phyloP scores from a whole-genome alignment of 2,797 vertebrate species.

The Protonibea diacanthus region DNA sequence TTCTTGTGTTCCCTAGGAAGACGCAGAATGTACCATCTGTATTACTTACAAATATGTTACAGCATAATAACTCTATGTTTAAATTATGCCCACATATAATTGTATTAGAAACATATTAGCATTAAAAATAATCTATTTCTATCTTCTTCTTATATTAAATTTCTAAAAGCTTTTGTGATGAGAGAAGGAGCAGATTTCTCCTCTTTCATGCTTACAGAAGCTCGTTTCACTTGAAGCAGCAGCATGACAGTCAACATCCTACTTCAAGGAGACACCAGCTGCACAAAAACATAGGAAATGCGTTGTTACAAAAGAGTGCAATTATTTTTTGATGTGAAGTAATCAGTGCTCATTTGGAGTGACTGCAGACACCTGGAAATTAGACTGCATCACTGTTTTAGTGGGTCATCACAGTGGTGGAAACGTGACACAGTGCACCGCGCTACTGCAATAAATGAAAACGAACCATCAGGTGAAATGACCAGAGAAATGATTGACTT shows the following conservation, averaged over 20 bases:
- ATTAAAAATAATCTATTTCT: background rate
- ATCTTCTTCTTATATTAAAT: background rate
- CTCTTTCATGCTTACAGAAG: background rate
- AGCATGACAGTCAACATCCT: conserved; percentile 2
- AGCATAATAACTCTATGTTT: background rate
- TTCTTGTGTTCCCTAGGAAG: background rate
- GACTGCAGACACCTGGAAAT: conserved; percentile 25
- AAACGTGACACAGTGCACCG: background rate
- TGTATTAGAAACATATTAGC: background rate
- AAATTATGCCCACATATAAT: background rate
- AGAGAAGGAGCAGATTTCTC: conserved; percentile 8
- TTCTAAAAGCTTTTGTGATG: conserved; percentile 3
- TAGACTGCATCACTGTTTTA: conserved; percentile 13
- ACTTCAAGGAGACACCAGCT: conserved; percentile 19
- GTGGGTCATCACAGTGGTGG: conserved; percentile 32
- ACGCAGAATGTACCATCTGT: background rate
- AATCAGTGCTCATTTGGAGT: conserved; percentile 14
- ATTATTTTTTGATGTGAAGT: background rate
- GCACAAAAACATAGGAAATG: background rate
- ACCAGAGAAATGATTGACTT: background rate
- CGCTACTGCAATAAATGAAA: conserved; percentile 12
- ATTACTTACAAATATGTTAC: background rate
- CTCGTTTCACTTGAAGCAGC: conserved; percentile 17
- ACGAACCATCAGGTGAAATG: background rate
- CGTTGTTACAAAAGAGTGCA: background rate